A percentile compares a stretch with the other conserved stretches of the same genome.
Evolutionary conservation across 2,888 invertebrate genomes (phyloP).

Genomic region (Drosophila antonietae): DNA sequence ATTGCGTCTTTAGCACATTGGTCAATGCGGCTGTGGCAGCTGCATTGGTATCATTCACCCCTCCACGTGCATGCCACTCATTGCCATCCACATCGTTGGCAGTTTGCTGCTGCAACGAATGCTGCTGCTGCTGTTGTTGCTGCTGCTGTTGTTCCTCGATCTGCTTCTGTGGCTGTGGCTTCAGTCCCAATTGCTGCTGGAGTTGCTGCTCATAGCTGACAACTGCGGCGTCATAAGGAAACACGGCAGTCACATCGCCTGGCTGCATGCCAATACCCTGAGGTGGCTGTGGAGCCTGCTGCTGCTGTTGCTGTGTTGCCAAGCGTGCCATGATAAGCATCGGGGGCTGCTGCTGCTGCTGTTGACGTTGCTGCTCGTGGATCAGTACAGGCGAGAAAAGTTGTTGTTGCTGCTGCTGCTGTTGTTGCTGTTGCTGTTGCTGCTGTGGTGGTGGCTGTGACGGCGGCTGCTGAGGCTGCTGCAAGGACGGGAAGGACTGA

Average conservation of each 20-base stretch:
- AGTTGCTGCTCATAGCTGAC: constrained; percentile 78
- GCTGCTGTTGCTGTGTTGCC: constrained; percentile 51
- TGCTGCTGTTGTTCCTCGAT: constrained; percentile 47
- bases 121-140: constrained; percentile 46
- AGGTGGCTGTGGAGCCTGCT: constrained; percentile 43
- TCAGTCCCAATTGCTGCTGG: constrained; percentile 72
- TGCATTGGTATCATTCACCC: constrained; percentile 55
- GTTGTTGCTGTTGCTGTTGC: constrained; percentile 20
- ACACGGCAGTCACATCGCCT: constrained; percentile 69
- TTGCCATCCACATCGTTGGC: constrained; percentile 47
- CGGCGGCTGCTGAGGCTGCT: constrained; percentile 59
- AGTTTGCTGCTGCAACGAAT: constrained; percentile 28
- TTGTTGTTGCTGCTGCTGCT: constrained; percentile 67
- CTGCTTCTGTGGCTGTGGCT: constrained; percentile 54
- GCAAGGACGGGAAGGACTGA: constrained; percentile 88
- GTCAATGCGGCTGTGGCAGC: constrained; percentile 71
- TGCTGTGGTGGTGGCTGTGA: constrained; percentile 14
- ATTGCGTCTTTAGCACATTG: constrained; percentile 67
- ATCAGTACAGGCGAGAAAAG: constrained; percentile 75
- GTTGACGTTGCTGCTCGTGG: constrained; percentile 66
- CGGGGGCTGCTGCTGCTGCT: constrained; percentile 63
- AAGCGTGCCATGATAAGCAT: constrained; percentile 78
- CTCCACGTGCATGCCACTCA: constrained; percentile 70
- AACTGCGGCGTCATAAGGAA: constrained; percentile 71
- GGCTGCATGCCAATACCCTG: constrained; percentile 71